A percentile compares a stretch with the other conserved stretches of the same genome.
Evolutionary conservation across 2,113 vertebrate genomes (phyloP).

Genomic region (Larimichthys crocea): DNA sequence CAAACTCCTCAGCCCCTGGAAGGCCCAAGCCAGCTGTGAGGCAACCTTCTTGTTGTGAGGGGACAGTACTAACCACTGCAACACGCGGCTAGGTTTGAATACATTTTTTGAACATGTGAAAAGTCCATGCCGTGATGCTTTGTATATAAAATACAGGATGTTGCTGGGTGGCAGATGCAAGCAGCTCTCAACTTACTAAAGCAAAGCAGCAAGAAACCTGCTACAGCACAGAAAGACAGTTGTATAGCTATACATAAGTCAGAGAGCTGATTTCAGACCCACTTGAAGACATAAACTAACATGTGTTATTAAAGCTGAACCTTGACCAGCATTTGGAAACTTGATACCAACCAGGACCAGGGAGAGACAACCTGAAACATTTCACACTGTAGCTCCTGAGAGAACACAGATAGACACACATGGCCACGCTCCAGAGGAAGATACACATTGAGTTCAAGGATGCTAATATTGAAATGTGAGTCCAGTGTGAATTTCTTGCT

Average conservation of each 20-base stretch:
- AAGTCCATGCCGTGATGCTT: background rate
- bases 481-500: constrained; percentile 20
- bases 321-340: background rate
- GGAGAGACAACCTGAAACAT: constrained; percentile 13
- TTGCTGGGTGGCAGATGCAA: background rate
- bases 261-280: constrained; percentile 14
- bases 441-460: constrained; percentile 6
- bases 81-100: background rate
- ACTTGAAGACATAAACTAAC: constrained; percentile 1
- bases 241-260: background rate
- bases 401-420: constrained; percentile 33
- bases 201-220: background rate
- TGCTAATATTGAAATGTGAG: constrained; percentile 21
- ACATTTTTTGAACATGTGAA: background rate
- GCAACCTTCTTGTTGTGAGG: no score
- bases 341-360: background rate
- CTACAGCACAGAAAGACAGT: background rate
- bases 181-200: background rate
- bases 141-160: no score
- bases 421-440: background rate
- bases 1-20: no score
- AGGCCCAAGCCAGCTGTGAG: no score
- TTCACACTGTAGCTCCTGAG: constrained; percentile 4
- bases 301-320: constrained; percentile 3
- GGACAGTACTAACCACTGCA: no score